Base-by-base conservation (phyloP, 2,113 vertebrate genomes). In the Channa maculata region DNA sequence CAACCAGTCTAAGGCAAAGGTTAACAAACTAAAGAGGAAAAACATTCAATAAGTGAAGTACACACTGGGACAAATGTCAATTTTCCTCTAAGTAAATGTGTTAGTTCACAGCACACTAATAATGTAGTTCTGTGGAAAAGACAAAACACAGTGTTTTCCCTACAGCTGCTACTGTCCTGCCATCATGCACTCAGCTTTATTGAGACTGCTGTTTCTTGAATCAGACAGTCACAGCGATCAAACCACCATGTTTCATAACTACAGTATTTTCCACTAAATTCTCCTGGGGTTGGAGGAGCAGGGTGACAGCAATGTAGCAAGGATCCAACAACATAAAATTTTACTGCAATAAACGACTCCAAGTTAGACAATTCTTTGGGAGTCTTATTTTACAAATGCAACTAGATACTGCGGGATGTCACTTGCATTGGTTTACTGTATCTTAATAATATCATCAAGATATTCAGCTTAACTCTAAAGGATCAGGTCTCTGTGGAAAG, bases 1-100 rank as follows among this genome's bases (percentile, higher is more conserved):
- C 46, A 53, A 68, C 48, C 13, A 43, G 24, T 34, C 41, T 5
- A 41, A 38, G 57, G 53, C 34, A 79, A 75, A 74, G 15, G 1
- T 49, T 73, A 52, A 72, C 13, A 0, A 6, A 49, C 39, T 48
- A 36, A 60, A 53, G 52, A 37, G 34, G 15, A 38, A 10, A 69
- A 58, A 14, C 10, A 14, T 54, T 34, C 15, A 11, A n/a, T 2
- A 8, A 14, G n/a, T 33, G 5, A 59, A 34, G 59, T 36, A 77
- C 55, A 52, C 8, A 1, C 5, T 24, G 46, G 45, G 71, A 58
- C 80, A 64, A 14, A 14, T 50, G 52, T 41, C 48, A 5, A 51
- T 41, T 53, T 24, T 37, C 9, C 11, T 46, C 34, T 37, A 52
- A 77, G 48, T 36, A 37, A 63, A 59, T 4, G 6, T 0, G 0